Conservation (phyloP, 2,888 invertebrate genomes). For the Watsonalla cultraria region DNA sequence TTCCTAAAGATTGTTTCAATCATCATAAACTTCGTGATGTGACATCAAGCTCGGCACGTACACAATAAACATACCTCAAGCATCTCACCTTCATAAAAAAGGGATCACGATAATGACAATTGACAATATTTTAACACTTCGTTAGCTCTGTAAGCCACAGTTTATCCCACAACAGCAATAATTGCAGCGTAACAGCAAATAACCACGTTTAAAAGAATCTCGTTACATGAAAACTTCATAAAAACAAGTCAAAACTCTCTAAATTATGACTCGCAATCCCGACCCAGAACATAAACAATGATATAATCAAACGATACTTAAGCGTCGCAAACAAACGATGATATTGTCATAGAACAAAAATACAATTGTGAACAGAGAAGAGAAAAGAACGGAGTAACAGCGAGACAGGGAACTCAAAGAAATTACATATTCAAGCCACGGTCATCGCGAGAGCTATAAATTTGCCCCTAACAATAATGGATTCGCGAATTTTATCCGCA, state of each 20-base stretch:
- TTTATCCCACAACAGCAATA: too few species aligned
- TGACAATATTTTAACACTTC: too few species aligned
- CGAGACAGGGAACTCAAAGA: slow-evolving; percentile 14
- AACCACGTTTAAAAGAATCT: neutral
- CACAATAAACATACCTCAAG: too few species aligned
- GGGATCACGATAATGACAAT: too few species aligned
- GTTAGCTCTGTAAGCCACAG: too few species aligned
- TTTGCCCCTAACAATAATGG: slow-evolving; percentile 52
- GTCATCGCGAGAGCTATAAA: slow-evolving; percentile 41
- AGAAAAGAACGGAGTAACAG: too few species aligned
- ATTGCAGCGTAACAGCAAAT: too few species aligned
- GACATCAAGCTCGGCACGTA: too few species aligned
- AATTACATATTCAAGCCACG: slow-evolving; percentile 55
- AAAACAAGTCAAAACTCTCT: neutral
- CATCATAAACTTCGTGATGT: too few species aligned
- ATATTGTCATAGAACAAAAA: slow-evolving; percentile 33
- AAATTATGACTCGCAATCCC: slow-evolving; percentile 16
- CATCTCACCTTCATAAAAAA: too few species aligned
- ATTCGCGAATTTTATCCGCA: slow-evolving; percentile 29
- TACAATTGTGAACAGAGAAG: slow-evolving; percentile 21
- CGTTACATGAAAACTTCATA: neutral
- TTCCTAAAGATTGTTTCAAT: too few species aligned
- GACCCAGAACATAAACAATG: slow-evolving; percentile 21
- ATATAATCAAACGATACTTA: slow-evolving; percentile 25
- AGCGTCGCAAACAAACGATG: slow-evolving; percentile 21